Conservation (phyloP, 2,797 vertebrate species). For the Anabacerthia variegaticeps region DNA sequence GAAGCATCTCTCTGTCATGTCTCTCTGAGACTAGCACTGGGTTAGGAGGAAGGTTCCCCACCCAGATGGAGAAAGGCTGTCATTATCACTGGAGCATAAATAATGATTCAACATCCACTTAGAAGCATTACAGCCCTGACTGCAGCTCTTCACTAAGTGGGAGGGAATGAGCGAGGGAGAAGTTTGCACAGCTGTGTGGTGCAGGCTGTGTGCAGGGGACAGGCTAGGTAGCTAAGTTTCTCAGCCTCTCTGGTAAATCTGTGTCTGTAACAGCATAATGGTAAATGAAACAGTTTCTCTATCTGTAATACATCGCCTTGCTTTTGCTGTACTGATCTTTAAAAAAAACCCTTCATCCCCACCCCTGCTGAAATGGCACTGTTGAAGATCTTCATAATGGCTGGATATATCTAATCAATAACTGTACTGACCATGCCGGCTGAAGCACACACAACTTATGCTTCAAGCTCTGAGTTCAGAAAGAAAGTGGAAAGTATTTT, state of each 20-base stretch:
- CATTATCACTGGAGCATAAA: not conserved
- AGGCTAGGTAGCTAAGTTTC: not conserved
- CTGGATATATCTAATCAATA: not conserved
- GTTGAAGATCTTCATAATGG: not conserved
- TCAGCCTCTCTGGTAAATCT: not conserved
- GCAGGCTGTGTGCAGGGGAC: not conserved
- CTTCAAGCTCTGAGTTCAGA: not conserved
- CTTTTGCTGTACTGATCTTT: not conserved
- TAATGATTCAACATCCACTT: not conserved
- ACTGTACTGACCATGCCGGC: not conserved
- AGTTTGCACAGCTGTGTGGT: not conserved
- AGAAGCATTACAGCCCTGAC: not conserved
- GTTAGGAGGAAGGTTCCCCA: not conserved
- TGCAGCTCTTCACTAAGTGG: not conserved
- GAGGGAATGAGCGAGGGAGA: not conserved
- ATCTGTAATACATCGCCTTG: not conserved
- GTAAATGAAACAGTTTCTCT: not conserved
- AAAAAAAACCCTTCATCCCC: not conserved
- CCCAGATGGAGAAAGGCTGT: not conserved
- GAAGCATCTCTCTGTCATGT: not conserved
- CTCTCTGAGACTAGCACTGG: not conserved
- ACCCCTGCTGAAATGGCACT: not conserved
- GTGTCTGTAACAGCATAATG: not conserved
- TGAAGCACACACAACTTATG: not conserved
- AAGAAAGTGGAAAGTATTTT: constrained; percentile 35